phyloP scores from a whole-genome alignment of 2,888 invertebrate species.

The Plagiodera versicolora region DNA sequence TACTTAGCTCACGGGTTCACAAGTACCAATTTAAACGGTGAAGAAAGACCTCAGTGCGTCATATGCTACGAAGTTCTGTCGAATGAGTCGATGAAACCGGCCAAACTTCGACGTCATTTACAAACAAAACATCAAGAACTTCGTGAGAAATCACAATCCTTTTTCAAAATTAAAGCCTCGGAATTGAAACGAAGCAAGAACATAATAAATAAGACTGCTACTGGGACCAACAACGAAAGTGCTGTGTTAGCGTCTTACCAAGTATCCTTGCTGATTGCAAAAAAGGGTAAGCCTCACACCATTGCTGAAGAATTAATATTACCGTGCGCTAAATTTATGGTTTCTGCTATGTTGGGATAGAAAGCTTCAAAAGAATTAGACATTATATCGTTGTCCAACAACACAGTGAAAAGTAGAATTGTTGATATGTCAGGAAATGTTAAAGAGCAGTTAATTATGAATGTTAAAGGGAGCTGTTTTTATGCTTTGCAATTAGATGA shows the following conservation, averaged over 20 bases:
- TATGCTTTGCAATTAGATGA: constrained; percentile 36
- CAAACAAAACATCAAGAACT: constrained; percentile 23
- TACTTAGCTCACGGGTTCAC: too few relatives aligned
- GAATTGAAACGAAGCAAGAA: constrained; percentile 24
- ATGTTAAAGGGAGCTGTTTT: constrained; percentile 28
- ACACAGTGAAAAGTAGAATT: constrained; percentile 18
- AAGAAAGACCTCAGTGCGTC: background rate
- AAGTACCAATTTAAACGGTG: too few relatives aligned
- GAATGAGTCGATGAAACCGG: constrained; percentile 20
- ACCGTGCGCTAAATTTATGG: constrained; percentile 13
- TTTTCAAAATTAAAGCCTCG: constrained; percentile 25
- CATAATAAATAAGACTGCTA: constrained; percentile 20
- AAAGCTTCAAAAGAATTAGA: constrained; percentile 28
- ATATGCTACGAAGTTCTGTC: constrained; percentile 3
- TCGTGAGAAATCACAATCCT: constrained; percentile 25
- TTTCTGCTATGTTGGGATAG: constrained; percentile 20
- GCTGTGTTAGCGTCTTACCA: constrained; percentile 2
- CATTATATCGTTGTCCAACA: constrained; percentile 21
- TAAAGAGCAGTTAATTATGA: constrained; percentile 26
- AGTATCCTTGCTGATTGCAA: constrained; percentile 10
- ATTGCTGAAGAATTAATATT: constrained; percentile 2
- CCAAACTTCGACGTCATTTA: constrained; percentile 24
- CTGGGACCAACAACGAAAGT: constrained; percentile 17
- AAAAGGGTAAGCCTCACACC: constrained; percentile 1
- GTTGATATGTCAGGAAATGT: constrained; percentile 8